Evolutionary conservation across 2,797 vertebrate genomes (phyloP), one percentile per base, ranked within the genome.

Genomic region (Hypotaenidia philippensis): DNA sequence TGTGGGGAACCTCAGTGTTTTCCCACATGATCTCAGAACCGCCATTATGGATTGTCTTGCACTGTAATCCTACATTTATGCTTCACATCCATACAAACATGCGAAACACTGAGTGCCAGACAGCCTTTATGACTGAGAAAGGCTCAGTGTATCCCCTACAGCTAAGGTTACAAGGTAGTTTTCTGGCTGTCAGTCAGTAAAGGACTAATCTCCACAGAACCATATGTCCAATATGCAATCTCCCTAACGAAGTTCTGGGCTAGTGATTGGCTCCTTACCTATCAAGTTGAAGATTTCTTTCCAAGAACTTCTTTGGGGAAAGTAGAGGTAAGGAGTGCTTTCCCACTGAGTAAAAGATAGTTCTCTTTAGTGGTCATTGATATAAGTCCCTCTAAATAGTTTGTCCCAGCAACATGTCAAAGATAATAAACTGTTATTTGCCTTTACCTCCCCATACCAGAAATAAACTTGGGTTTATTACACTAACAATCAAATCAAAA

Each of bases 61-160:
- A 57, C 31, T 78, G 64, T 63, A 72, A 76, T 40, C 22, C 14
- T 44, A 22, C 3, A 5, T 13, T 76, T 64, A 12, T 31, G 45
- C 5, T 57, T 57, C 21, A 4, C 75, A 57, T 38, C 32, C 25
- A 23, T 25, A 22, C 5, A 44, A 5, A 7, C 0, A 5, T 44
- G 0, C 11, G 49, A 68, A 88, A 8, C 29, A 34, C 2, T n/a
- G 29, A 45, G 29, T 29, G n/a, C 21, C 59, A 89, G 45, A 8
- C 2, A 23, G 23, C 0, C 0, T 49, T 57, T 27, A 22, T 50
- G 23, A 53, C 19, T 18, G 19, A 21, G 52, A 41, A 82, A 36
- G 1, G 3, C 29, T 63, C 55, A 38, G 9, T 38, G 10, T 18
- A 40, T n/a, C 10, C 7, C 7, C 31, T 89, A 27, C 44, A 44